These are phyloP conservation scores for Charina bottae DNA, from an alignment of 2,113 vertebrate species.

Conservation along the genomic window DNA sequence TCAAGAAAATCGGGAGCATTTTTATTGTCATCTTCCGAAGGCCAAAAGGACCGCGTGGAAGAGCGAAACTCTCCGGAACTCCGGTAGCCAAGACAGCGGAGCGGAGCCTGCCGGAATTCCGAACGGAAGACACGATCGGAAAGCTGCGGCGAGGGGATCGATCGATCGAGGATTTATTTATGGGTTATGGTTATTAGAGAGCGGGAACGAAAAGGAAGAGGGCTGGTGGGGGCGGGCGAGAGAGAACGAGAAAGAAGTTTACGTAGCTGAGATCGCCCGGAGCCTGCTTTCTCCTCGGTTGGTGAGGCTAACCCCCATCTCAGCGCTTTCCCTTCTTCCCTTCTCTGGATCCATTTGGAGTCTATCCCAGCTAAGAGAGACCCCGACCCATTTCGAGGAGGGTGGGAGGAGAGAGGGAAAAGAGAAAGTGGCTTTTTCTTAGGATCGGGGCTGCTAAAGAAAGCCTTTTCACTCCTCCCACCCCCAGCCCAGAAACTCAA, in stretches of 20 bases:
- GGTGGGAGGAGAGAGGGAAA: not conserved
- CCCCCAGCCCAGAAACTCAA: not conserved
- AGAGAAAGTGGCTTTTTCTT: not conserved
- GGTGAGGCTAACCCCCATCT: not conserved
- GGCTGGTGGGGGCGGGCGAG: conserved; percentile 45
- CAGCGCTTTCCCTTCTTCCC: not conserved
- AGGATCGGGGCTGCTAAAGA: not conserved
- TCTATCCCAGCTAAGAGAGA: not conserved
- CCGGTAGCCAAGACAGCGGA: not conserved
- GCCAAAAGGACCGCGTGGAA: not conserved
- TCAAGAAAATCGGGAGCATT: not conserved
- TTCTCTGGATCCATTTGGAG: not conserved
- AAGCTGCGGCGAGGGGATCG: not conserved
- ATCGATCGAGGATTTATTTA: not conserved
- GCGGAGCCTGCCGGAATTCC: not conserved
- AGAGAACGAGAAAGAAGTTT: conserved; percentile 33
- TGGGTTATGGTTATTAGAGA: not conserved
- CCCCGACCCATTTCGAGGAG: not conserved
- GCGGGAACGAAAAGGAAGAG: conserved; percentile 13
- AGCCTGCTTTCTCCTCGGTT: not conserved
- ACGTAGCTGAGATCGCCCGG: not conserved
- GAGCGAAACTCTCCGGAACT: not conserved
- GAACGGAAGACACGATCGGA: not conserved
- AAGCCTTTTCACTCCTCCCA: not conserved
- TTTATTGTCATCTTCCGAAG: not conserved